Evolutionary conservation across 2,888 invertebrate genomes (phyloP), one percentile per base, ranked within the genome.

Genomic region (Lagria hirta): DNA sequence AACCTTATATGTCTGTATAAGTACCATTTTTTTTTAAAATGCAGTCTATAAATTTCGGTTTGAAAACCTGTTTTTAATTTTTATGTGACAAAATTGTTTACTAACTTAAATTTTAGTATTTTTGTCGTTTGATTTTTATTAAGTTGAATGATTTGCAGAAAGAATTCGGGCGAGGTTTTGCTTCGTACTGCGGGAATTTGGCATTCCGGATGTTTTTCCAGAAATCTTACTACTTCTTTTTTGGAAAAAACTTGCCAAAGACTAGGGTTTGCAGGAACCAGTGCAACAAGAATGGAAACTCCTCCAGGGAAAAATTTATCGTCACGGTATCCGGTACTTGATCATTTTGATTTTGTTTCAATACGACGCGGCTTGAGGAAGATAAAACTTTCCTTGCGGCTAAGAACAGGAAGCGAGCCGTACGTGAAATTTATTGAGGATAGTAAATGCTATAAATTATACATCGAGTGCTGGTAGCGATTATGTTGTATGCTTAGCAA

Each of bases 161-260:
- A 45, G 2, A 78, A 79, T n/a, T 77, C 73, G 7, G 86, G 86
- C 0, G 83, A 85, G 71, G 79, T 88, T 0, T 73, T 83, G 32
- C 72, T 78, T 3, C 77, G 80, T 27, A 76, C 79, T 0, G 81
- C 80, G 49, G 88, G 88, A 7, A 72, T 84, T 4, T 86, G 87
- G 85, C 81, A 83, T 52, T 75, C 83, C 1, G 83, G 83, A 60
- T 88, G 88, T 60, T 84, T 80, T 53, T 66, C 78, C 0, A 35
- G 52, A 7, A 74, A 74, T 29, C 74, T 77, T 40, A 78, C 80
- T 1, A 78, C 74, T 27, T 63, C 69, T 0, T 74, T 80, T 34
- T 65, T 80, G 2, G 79, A 80, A 55, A 69, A 74, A 7, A 78
- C 86, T 48, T 88, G 88, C 64, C 64, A 70, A 16, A 72, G 77